These are phyloP conservation scores for Caerostris darwini DNA, from an alignment of 1,140 invertebrate species.

Conservation along the genomic window DNA sequence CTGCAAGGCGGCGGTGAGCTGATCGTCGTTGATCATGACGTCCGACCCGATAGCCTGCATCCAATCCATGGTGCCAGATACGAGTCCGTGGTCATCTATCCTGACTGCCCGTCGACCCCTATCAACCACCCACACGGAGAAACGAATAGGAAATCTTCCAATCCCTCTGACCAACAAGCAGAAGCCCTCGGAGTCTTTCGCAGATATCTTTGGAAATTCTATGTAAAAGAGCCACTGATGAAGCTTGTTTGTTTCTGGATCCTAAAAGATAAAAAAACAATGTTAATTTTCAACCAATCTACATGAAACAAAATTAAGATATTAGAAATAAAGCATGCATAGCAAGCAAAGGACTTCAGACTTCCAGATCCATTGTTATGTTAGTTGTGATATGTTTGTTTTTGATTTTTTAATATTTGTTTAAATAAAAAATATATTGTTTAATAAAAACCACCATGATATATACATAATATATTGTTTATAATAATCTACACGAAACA, in stretches of 20 bases:
- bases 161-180: neutral
- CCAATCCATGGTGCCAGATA: conserved; percentile 76
- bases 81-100: conserved; percentile 58
- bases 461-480: too few species aligned
- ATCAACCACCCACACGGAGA: neutral
- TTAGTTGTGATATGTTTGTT: too few species aligned
- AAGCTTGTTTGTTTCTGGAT: neutral
- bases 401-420: too few species aligned
- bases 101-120: neutral
- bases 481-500: too few species aligned
- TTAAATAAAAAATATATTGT: too few species aligned
- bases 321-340: too few species aligned
- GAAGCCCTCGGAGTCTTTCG: neutral
- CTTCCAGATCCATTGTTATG: too few species aligned
- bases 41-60: conserved; percentile 63
- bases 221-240: neutral
- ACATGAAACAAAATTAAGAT: too few species aligned
- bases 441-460: too few species aligned
- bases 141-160: neutral
- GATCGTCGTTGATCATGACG: conserved; percentile 76
- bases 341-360: too few species aligned
- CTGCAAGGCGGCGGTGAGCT: conserved; percentile 74
- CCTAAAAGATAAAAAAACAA: neutral
- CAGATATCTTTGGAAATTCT: neutral
- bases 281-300: too few species aligned